A percentile compares a stretch with the other conserved stretches of the same genome.
Conservation (phyloP, 2,797 vertebrate genomes). For the Pygocentrus nattereri region DNA sequence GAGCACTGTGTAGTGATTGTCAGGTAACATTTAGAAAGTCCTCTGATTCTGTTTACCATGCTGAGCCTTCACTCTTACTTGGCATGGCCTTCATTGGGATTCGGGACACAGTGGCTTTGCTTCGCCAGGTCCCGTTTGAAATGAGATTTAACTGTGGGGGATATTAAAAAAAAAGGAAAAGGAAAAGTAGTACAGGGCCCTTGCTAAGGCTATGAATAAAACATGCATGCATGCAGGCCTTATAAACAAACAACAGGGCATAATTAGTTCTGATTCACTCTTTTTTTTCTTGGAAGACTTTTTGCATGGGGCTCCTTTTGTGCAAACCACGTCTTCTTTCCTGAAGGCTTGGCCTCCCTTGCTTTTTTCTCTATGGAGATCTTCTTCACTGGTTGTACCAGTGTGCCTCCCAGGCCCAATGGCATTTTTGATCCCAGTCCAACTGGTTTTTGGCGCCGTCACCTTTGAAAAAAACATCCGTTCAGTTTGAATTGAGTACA, state of each 20-base stretch:
- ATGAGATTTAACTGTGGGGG: conserved; percentile 75
- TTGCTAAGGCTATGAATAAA: conserved; percentile 79
- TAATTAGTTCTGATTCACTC: conserved; percentile 76
- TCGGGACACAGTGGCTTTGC: conserved; percentile 67
- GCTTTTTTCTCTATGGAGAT: conserved; percentile 55
- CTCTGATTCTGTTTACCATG: conserved; percentile 44
- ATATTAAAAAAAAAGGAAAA: neutral
- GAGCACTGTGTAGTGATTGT: conserved; percentile 64
- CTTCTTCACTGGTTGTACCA: conserved; percentile 47
- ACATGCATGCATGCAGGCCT: conserved; percentile 65
- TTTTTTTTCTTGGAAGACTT: conserved; percentile 25
- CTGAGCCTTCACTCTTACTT: conserved; percentile 58
- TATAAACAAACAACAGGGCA: conserved; percentile 75
- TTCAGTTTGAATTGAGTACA: neutral
- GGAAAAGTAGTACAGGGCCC: conserved; percentile 43
- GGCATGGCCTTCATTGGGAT: conserved; percentile 79
- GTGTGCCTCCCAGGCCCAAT: neutral
- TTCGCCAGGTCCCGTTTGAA: conserved; percentile 76
- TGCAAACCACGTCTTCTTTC: conserved; percentile 61
- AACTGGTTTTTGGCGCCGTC: neutral
- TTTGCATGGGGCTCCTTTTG: conserved; percentile 64
- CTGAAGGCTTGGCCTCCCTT: conserved; percentile 58
- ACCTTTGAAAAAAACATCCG: conserved; percentile 4
- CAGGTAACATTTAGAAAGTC: conserved; percentile 73
- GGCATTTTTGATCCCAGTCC: conserved; percentile 13